A percentile compares a stretch with the other conserved stretches of the same genome.
phyloP scores from a whole-genome alignment of 2,113 vertebrate genomes.

The Syngnathus scovelli region DNA sequence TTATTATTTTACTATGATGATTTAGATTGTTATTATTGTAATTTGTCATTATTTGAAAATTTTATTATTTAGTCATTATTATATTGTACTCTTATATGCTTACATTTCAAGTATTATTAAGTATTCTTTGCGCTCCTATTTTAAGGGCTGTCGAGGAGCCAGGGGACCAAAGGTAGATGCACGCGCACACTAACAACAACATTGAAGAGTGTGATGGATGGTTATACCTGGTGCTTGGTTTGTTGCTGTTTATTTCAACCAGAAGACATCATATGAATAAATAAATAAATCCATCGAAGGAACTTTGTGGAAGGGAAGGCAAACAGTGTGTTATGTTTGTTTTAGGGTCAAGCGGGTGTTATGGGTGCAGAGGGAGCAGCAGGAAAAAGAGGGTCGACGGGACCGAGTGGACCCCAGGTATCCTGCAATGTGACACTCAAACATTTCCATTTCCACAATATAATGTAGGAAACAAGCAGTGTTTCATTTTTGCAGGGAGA shows the following conservation, averaged over 20 bases:
- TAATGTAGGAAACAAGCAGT: background rate
- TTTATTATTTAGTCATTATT: no score
- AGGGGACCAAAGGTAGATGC: conserved; percentile 41
- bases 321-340: background rate
- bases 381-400: conserved; percentile 40
- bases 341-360: conserved; percentile 43
- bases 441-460: background rate
- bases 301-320: background rate
- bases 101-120: no score
- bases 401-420: conserved; percentile 43
- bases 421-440: background rate
- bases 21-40: no score
- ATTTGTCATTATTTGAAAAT: no score
- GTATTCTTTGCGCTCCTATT: background rate
- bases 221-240: no score
- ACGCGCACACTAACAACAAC: background rate
- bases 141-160: conserved; percentile 52
- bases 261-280: no score
- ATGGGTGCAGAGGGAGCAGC: conserved; percentile 40
- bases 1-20: no score
- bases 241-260: no score
- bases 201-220: no score
- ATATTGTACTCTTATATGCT: no score
- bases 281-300: no score
- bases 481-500: conserved; percentile 40